These are phyloP conservation scores for Ericerus pela DNA, from an alignment of 1,140 invertebrate species.

Conservation along the genomic window DNA sequence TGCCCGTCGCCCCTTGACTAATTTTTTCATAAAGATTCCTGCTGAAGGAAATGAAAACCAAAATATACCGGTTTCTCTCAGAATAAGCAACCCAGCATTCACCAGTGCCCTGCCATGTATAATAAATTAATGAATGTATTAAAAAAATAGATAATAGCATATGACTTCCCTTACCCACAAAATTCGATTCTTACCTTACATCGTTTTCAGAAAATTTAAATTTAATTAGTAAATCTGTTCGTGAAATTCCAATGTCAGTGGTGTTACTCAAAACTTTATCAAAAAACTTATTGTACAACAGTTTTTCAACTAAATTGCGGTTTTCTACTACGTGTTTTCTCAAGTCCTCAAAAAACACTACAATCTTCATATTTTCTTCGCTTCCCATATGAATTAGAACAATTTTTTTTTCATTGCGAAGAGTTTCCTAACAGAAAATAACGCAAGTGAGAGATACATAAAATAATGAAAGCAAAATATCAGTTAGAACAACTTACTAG, in stretches of 20 bases:
- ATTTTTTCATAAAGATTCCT: constrained; percentile 13
- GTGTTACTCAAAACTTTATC: background rate
- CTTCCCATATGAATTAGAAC: constrained; percentile 13
- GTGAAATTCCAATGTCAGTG: background rate
- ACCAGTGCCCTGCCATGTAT: constrained; percentile 11
- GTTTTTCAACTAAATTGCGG: background rate
- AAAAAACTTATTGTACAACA: background rate
- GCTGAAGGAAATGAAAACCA: constrained; percentile 18
- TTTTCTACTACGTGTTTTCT: background rate
- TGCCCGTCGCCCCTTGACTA: constrained; percentile 9
- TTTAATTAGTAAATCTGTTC: constrained; percentile 1
- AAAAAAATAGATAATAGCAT: background rate
- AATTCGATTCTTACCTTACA: background rate
- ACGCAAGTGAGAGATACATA: background rate
- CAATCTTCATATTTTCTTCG: background rate
- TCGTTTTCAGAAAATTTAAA: constrained; percentile 1
- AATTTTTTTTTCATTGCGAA: constrained; percentile 14
- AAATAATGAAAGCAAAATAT: background rate
- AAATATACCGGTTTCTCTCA: constrained; percentile 13
- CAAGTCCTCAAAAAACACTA: constrained; percentile 12
- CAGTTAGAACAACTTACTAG: background rate
- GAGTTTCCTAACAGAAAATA: constrained; percentile 4
- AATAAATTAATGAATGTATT: background rate
- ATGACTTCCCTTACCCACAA: background rate
- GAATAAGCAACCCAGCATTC: constrained; percentile 15